phyloP scores from a whole-genome alignment of 2,113 vertebrate genomes.

The Prolemur simus region DNA sequence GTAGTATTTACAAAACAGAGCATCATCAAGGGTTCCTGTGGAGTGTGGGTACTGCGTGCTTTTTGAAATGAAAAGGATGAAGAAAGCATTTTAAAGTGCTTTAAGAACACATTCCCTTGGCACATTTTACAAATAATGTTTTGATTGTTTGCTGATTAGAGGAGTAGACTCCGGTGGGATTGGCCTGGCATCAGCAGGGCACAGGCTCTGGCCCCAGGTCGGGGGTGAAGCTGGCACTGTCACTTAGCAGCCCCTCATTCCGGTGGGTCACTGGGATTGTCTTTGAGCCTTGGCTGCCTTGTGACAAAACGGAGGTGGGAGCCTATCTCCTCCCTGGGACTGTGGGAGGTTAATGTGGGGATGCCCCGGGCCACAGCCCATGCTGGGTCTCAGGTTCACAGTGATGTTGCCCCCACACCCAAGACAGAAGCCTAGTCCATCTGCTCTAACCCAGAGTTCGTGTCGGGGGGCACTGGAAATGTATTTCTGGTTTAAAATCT shows the following conservation, averaged over 20 bases:
- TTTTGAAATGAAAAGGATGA: neutral
- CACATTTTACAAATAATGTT: neutral
- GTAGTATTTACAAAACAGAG: too few species aligned
- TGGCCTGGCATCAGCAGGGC: neutral
- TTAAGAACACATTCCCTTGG: neutral
- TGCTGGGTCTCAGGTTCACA: rapidly evolving
- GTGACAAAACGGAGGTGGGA: neutral
- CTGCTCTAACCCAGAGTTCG: neutral
- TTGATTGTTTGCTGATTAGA: neutral
- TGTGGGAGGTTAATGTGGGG: neutral
- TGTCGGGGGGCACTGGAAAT: neutral
- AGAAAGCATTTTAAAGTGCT: neutral
- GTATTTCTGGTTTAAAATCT: neutral
- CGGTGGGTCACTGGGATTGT: too few species aligned
- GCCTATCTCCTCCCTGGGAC: neutral
- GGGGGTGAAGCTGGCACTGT: neutral
- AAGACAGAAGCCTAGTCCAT: neutral
- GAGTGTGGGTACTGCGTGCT: neutral
- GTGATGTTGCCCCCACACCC: neutral
- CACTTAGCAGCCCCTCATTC: neutral
- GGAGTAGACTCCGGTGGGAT: rapidly evolving
- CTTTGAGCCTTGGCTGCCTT: neutral
- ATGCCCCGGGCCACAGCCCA: rapidly evolving
- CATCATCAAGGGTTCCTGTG: neutral
- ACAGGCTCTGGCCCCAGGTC: neutral